Conservation (phyloP, 2,113 vertebrate genomes). For the Myotis yumanensis region DNA sequence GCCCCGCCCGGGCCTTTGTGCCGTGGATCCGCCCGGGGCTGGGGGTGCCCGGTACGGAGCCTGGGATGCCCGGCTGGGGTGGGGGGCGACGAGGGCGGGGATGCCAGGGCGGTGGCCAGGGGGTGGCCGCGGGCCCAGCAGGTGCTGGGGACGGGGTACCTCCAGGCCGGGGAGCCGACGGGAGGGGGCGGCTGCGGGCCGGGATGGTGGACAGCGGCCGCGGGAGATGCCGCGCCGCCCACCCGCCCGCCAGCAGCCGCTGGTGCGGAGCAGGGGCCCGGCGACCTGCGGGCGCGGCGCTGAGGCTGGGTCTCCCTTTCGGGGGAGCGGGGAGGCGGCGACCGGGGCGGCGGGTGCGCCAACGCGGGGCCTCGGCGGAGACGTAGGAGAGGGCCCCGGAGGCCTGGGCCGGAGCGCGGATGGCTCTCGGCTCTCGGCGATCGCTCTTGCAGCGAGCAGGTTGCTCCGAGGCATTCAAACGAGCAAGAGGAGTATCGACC, state of each 20-base stretch:
- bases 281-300: not conserved
- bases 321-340: not conserved
- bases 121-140: not conserved
- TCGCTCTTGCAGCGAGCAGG: constrained; percentile 54
- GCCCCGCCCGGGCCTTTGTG: constrained; percentile 52
- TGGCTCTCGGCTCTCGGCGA: constrained; percentile 37
- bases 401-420: constrained; percentile 52
- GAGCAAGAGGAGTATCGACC: constrained; percentile 65
- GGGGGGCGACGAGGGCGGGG: not conserved
- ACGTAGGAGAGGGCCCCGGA: constrained; percentile 15
- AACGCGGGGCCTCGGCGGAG: constrained; percentile 17
- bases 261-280: not conserved
- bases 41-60: not conserved
- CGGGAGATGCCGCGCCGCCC: not conserved
- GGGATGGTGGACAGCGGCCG: not conserved
- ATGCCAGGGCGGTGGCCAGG: constrained; percentile 16
- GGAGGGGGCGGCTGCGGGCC: not conserved
- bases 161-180: not conserved
- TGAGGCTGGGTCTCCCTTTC: not conserved
- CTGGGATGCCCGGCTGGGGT: not conserved
- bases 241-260: not conserved
- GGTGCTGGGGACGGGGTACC: constrained; percentile 41
- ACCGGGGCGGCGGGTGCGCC: not conserved
- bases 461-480: constrained; percentile 32
- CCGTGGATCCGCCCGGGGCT: not conserved